A percentile compares a stretch with the other conserved stretches of the same genome.
Evolutionary conservation across 2,113 vertebrate genomes (phyloP).

Genomic region (Bos indicus): DNA sequence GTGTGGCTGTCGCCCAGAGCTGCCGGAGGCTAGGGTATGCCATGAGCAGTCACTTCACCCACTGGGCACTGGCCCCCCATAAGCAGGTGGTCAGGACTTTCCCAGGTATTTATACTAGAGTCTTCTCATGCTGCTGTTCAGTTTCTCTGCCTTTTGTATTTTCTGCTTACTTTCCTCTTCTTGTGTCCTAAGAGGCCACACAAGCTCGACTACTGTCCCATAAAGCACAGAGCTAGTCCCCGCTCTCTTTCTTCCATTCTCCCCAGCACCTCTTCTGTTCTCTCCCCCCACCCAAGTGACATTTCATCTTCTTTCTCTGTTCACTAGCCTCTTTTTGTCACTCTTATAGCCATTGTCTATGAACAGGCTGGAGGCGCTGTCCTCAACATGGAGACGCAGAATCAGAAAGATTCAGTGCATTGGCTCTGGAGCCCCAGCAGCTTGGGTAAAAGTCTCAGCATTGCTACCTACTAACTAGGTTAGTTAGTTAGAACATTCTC

Average conservation of each 20-base stretch:
- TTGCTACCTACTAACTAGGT: not conserved
- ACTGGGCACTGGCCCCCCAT: not conserved
- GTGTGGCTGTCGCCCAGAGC: not conserved
- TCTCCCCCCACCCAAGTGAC: fast-evolving
- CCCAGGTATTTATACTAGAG: not conserved
- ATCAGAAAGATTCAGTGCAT: not conserved
- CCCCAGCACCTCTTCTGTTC: not conserved
- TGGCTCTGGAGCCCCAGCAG: not conserved
- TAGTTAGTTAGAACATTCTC: not conserved
- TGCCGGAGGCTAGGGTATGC: not conserved
- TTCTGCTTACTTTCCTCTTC: not conserved
- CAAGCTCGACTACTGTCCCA: not conserved
- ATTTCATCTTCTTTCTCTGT: not conserved
- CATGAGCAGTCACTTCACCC: not conserved
- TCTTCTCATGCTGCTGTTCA: not conserved
- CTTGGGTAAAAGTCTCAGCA: not conserved
- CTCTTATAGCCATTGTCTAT: not conserved
- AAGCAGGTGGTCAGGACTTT: not conserved
- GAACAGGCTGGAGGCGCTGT: fast-evolving
- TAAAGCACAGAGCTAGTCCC: not conserved
- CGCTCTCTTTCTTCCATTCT: not conserved
- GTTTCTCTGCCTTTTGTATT: not conserved
- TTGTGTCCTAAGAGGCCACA: not conserved
- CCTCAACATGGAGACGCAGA: not conserved
- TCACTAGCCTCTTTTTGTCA: not conserved